Evolutionary conservation across 2,113 vertebrate species (phyloP), one percentile per base, ranked within the genome.

Genomic region (Plestiodon gilberti): DNA sequence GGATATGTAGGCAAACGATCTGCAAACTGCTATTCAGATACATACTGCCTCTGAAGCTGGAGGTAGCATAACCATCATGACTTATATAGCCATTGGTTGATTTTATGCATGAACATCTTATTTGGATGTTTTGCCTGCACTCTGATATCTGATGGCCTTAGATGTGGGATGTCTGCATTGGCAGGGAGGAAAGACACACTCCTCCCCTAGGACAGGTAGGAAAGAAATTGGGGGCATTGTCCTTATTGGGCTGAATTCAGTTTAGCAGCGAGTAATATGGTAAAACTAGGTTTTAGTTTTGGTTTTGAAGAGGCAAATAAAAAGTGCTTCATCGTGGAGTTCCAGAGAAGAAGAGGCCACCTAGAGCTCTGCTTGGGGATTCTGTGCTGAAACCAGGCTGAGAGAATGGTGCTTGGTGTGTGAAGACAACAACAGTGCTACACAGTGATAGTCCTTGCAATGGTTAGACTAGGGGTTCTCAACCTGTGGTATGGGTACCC

Each of bases 291-390:
- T 22, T 74, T 86, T 73, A 48, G 43, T 38, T 74, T 86, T 73
- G 57, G 89, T 94, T 92, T 59, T 94, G 91, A 91, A 95, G 87
- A 94, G 93, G 92, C 89, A 55, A 95, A 65, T 84, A 23, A 92
- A 65, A 93, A 93, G 89, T 91, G 93, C 93, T 95, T 95, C 90
- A 91, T 94, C 91, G 95, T 91, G 77, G 84, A 93, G 76, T 88
- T 93, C 90, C 88, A 93, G 90, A 93, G 62, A 22, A 3, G 70
- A 92, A 78, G 86, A 93, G 93, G 82, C 78, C 85, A 91, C 80
- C 64, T 78, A 88, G 81, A 90, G 81, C 76, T 90, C 85, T 94
- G 89, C 89, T 93, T 91, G 93, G 93, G 87, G 95, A 81, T 95
- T 85, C 86, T 84, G 90, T 90, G 90, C 84, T 93, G 94, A 93